Percentiles rank a stretch among this genome's conserved stretches.
phyloP scores from a whole-genome alignment of 2,888 invertebrate genomes.

The Schizotus pectinicornis region DNA sequence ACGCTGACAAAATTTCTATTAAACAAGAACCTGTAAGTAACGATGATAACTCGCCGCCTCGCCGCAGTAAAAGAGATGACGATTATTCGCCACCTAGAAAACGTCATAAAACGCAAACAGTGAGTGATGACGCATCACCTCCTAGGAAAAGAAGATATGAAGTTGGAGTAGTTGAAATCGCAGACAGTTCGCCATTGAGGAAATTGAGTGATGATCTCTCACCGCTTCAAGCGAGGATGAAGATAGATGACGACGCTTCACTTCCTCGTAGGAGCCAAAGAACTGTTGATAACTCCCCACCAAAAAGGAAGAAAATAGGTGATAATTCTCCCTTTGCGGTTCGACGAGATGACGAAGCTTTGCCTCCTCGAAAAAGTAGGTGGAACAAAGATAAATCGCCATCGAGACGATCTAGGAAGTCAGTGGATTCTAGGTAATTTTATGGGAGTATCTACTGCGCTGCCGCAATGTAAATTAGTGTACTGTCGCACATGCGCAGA shows the following conservation, averaged over 20 bases:
- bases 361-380: conserved; percentile 2
- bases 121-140: conserved; percentile 31
- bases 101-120: conserved; percentile 7
- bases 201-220: conserved; percentile 43
- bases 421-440: too few relatives aligned
- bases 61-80: conserved; percentile 12
- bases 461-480: too few relatives aligned
- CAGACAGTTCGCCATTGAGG: conserved; percentile 27
- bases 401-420: too few relatives aligned
- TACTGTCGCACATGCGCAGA: too few relatives aligned
- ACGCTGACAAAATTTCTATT: conserved; percentile 10
- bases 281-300: conserved; percentile 21
- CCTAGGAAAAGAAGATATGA: conserved; percentile 38
- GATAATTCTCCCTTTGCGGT: conserved; percentile 17
- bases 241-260: conserved; percentile 41
- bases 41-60: conserved; percentile 25
- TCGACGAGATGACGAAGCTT: conserved; percentile 10
- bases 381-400: conserved; percentile 21
- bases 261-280: conserved; percentile 44
- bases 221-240: conserved; percentile 42
- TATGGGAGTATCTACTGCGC: too few relatives aligned
- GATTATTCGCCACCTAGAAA: conserved; percentile 22
- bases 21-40: background rate
- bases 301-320: conserved; percentile 23
- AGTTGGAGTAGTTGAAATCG: conserved; percentile 10